Conservation (phyloP, 92 coral and sea anemone genomes). For the Montipora capitata region DNA sequence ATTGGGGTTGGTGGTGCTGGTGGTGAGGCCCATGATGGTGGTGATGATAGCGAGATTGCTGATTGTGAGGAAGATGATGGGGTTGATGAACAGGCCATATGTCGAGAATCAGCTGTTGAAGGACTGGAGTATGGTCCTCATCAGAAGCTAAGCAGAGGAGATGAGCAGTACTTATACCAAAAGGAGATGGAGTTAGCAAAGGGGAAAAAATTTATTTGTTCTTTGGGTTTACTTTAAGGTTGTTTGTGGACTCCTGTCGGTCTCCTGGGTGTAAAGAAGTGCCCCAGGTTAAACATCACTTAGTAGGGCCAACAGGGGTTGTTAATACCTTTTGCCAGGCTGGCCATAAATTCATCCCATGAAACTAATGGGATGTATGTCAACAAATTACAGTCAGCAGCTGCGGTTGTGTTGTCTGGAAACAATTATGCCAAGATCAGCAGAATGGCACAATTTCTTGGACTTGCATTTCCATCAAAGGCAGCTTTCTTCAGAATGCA, state of each 20-base stretch:
- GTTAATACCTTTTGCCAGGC: constrained; percentile 35
- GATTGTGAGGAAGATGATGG: neutral
- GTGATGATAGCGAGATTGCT: constrained; percentile 10
- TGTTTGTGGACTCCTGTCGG: constrained; percentile 28
- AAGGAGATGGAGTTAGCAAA: constrained; percentile 4
- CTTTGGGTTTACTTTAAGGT: constrained; percentile 18
- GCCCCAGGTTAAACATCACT: constrained; percentile 19
- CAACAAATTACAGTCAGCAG: constrained; percentile 75
- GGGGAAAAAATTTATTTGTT: constrained; percentile 41
- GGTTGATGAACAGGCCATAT: neutral
- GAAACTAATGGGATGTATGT: constrained; percentile 63
- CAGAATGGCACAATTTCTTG: constrained; percentile 59
- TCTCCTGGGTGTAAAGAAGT: constrained; percentile 19
- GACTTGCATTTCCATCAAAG: constrained; percentile 54
- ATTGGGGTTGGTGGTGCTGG: constrained; percentile 15
- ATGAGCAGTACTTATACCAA: constrained; percentile 8
- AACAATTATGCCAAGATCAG: constrained; percentile 54
- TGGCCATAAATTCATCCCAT: constrained; percentile 69
- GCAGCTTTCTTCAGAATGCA: constrained; percentile 55
- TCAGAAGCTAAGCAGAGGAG: constrained; percentile 19
- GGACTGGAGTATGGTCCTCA: constrained; percentile 20
- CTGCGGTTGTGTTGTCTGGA: constrained; percentile 69
- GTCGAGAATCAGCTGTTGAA: constrained; percentile 11
- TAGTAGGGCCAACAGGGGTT: constrained; percentile 27
- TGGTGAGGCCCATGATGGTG: constrained; percentile 21